A percentile compares a stretch with the other conserved stretches of the same genome.
Conservation (phyloP, 2,797 vertebrate genomes). For the Botia almorhae region DNA sequence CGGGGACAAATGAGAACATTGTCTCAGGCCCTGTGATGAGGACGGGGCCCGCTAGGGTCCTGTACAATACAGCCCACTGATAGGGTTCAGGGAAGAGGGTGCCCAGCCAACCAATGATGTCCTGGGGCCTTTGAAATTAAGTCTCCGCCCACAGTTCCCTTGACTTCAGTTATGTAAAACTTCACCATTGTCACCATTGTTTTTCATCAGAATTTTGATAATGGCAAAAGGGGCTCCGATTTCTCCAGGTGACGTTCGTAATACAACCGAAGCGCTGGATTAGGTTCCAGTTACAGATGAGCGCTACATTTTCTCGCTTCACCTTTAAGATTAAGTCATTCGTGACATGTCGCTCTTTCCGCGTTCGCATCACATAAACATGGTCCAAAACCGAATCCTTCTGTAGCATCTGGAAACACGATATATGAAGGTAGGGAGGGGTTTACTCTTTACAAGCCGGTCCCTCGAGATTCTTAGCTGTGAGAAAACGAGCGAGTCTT, state of each 20-base stretch:
- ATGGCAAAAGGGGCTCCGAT: not conserved
- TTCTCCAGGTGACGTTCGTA: not conserved
- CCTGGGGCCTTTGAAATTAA: not conserved
- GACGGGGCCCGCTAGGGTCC: not conserved
- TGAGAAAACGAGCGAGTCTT: conserved; percentile 2
- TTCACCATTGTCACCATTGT: too few relatives aligned
- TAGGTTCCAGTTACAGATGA: conserved; percentile 9
- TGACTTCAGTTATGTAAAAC: too few relatives aligned
- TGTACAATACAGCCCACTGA: not conserved
- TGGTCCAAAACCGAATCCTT: not conserved
- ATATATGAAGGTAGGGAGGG: not conserved
- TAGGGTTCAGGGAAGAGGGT: too few relatives aligned
- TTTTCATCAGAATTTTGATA: not conserved
- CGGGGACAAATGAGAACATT: not conserved
- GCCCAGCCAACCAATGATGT: not conserved
- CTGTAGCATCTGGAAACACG: conserved; percentile 13
- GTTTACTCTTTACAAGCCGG: not conserved
- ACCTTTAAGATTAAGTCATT: not conserved
- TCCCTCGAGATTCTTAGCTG: not conserved
- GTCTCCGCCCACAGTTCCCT: too few relatives aligned
- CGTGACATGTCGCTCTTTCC: not conserved
- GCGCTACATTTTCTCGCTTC: not conserved
- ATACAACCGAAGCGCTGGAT: conserved; percentile 5
- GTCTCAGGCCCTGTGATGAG: not conserved
- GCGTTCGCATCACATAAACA: conserved; percentile 23